Evolutionary conservation across 2,888 invertebrate species (phyloP), one percentile per base, ranked within the genome.

Genomic region (Cartodere bifasciata): DNA sequence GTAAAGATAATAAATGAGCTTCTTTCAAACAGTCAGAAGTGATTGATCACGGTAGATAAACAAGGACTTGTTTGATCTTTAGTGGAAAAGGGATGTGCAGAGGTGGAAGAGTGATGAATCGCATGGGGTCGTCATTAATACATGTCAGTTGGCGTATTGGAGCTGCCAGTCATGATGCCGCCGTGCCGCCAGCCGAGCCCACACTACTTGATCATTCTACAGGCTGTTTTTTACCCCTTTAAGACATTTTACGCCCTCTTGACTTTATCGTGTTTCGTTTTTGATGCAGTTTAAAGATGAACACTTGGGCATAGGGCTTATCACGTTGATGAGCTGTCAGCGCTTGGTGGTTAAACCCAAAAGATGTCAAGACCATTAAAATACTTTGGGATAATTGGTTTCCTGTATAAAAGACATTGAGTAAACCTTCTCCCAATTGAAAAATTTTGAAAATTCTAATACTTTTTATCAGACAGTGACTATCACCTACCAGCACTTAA

Each of bases 1-100:
- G n/a, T n/a, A n/a, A 39, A 45, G 48, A 51, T 60, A 59, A 61
- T 60, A 61, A 60, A 62, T 61, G 59, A 56, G 56, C 52, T 58
- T 53, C 58, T 60, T 58, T 59, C 57, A 49, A 56, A 48, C 58
- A 58, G 58, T 60, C 60, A 58, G 53, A 55, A 60, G 58, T 60
- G 62, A 61, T 60, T 60, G 59, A 60, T 61, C 56, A 53, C 55
- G 46, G 48, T 47, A 53, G 54, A 56, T 58, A 58, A 53, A 56
- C 55, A 55, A 54, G 56, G 55, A 61, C 53, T 56, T 55, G 54
- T 57, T 58, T 58, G 59, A 60, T 61, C 57, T 58, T 50, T 50
- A 48, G 49, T 39, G 48, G 41, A 41, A 48, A 44, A 47, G 44
- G 49, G 48, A 48, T 43, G 50, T 38, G 46, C 46, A 45, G 52